Conservation (phyloP, 2,888 invertebrate genomes). For the Spicauda simplicius region DNA sequence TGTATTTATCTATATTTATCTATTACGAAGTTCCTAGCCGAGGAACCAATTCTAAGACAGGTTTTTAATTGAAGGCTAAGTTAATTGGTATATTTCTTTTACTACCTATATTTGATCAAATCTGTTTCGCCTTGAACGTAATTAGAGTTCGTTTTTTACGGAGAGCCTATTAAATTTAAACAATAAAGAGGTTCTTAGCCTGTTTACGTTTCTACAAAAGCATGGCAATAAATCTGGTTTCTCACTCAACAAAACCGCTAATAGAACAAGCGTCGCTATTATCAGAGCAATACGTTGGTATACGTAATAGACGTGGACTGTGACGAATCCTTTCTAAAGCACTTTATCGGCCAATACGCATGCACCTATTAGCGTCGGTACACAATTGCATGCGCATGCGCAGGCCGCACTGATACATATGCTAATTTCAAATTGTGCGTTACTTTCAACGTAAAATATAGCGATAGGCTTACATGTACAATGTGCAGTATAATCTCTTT, state of each 20-base stretch:
- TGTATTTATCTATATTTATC: too few relatives aligned
- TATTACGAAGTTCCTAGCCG: too few relatives aligned
- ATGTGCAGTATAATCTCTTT: background rate
- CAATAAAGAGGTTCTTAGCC: background rate
- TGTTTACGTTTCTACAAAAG: background rate
- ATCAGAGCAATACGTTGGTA: constrained; percentile 14
- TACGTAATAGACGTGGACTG: constrained; percentile 7
- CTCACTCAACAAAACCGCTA: background rate
- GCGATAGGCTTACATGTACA: background rate
- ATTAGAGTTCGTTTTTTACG: too few relatives aligned
- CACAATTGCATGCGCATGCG: constrained; percentile 6
- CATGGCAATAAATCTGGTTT: background rate
- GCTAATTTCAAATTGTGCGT: background rate
- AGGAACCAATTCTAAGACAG: too few relatives aligned
- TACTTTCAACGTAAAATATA: background rate
- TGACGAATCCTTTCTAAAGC: constrained; percentile 23
- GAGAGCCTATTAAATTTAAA: too few relatives aligned
- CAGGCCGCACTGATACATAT: constrained; percentile 4
- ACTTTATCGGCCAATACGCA: constrained; percentile 21
- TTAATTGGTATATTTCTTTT: too few relatives aligned
- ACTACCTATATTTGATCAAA: too few relatives aligned
- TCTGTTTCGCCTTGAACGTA: too few relatives aligned
- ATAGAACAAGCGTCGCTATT: constrained; percentile 5
- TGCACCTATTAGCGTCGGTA: constrained; percentile 14
- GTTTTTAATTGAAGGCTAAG: too few relatives aligned